Conservation (phyloP, 2,113 vertebrate genomes). For the Petromus typicus region DNA sequence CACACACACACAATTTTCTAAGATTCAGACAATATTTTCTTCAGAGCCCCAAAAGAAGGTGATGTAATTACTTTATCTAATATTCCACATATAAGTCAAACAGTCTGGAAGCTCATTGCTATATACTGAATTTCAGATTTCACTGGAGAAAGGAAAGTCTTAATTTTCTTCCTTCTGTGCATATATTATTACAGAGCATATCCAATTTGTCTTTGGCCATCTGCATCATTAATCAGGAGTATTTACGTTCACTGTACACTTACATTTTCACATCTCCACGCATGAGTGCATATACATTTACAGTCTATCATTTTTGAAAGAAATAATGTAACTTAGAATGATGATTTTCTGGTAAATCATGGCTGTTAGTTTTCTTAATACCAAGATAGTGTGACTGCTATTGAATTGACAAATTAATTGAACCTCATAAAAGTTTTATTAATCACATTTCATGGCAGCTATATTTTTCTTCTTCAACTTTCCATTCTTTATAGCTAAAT, state of each 20-base stretch:
- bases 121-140: not conserved
- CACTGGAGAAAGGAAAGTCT: not conserved
- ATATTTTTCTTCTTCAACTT: slow-evolving; percentile 24
- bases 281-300: not conserved
- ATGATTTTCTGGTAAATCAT: slow-evolving; percentile 8
- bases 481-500: not conserved
- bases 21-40: not conserved
- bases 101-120: not conserved
- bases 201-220: not conserved
- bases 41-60: not conserved
- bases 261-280: not conserved
- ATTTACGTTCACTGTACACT: not conserved
- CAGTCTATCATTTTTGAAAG: not conserved
- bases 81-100: not conserved
- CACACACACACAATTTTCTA: not conserved
- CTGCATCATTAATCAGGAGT: not conserved
- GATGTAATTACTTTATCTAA: not conserved
- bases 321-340: slow-evolving; percentile 5
- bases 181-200: not conserved
- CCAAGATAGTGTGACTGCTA: not conserved
- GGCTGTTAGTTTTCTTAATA: slow-evolving; percentile 4
- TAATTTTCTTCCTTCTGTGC: not conserved
- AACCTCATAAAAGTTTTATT: slow-evolving; percentile 47
- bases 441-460: not conserved
- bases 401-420: slow-evolving; percentile 13